phyloP scores from a whole-genome alignment of 2,888 invertebrate genomes.

The Protonemura montana region DNA sequence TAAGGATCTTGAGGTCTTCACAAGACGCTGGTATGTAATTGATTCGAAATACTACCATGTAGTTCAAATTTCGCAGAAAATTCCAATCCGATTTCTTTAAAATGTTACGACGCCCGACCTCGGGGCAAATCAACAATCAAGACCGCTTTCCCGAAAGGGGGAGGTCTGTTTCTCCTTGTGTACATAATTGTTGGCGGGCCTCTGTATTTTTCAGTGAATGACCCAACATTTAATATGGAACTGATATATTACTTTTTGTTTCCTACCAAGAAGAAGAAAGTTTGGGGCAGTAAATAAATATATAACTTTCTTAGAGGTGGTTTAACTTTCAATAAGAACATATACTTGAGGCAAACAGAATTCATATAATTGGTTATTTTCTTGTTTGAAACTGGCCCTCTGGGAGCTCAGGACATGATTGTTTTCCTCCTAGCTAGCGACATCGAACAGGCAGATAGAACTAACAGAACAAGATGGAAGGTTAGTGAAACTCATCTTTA shows the following conservation, averaged over 20 bases:
- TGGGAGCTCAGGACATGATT: conserved; percentile 18
- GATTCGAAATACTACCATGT: conserved; percentile 31
- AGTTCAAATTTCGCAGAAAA: conserved; percentile 13
- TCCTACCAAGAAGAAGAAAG: background rate
- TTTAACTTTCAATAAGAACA: conserved; percentile 33
- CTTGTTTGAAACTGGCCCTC: conserved; percentile 17
- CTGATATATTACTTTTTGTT: background rate
- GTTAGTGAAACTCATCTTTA: conserved; percentile 3
- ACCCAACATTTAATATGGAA: background rate
- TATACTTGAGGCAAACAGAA: conserved; percentile 17
- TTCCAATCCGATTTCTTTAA: conserved; percentile 9
- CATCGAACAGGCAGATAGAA: background rate
- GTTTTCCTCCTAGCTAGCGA: background rate
- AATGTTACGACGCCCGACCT: background rate
- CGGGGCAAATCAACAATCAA: background rate
- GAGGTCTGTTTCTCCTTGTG: background rate
- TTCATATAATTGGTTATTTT: conserved; percentile 27
- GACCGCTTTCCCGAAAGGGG: background rate
- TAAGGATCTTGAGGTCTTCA: conserved; percentile 21
- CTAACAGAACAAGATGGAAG: background rate
- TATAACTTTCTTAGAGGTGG: conserved; percentile 2
- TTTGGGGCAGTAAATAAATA: background rate
- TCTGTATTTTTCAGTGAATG: background rate
- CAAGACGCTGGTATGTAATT: conserved; percentile 36
- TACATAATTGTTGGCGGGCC: background rate